Base-by-base conservation (phyloP, 2,888 invertebrate genomes). In the Argyresthia goedartella region DNA sequence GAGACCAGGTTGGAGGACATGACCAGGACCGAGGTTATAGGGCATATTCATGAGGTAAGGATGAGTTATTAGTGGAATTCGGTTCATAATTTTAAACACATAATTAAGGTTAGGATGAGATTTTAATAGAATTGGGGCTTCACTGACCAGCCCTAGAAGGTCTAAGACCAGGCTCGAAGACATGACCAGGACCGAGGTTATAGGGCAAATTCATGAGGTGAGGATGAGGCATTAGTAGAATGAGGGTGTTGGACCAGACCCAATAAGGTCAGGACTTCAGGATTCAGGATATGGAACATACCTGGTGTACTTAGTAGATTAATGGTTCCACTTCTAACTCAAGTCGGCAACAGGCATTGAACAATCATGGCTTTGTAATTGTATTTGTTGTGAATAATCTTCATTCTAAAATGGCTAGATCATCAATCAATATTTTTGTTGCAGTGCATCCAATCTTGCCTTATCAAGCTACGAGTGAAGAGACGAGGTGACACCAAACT, bases 181-280 rank as follows among this genome's bases (percentile, higher is more conserved):
- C 81, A 95, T 95, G 80, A 93, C 95, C 54, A 93, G 97, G 74
- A 92, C 95, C 0, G 96, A 98, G 85, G 95, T 98, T 69, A 93
- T 98, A 65, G 93, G 94, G 39, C 95, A 97, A 75, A 97, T 98
- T 72, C 97, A 98, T 75, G 95, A 98, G 93, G 98, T 98, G 80
- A 77, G 77, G 54, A 3, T 33, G 4, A 11, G n/a, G 1, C 39
- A 8, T n/a, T 4, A 8, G 39, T 39, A n/a, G 39, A 11, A 9
- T n/a, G n/a, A n/a, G n/a, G n/a, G n/a, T n/a, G n/a, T n/a, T n/a
- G n/a, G n/a, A n/a, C n/a, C n/a, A n/a, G n/a, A n/a, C n/a, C n/a
- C n/a, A n/a, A n/a, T n/a, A n/a, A n/a, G n/a, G n/a, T n/a, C n/a
- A n/a, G n/a, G n/a, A n/a, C n/a, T n/a, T n/a, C n/a, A n/a, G n/a